phyloP scores from a whole-genome alignment of 2,797 vertebrate genomes.

The Pipistrellus nathusii region DNA sequence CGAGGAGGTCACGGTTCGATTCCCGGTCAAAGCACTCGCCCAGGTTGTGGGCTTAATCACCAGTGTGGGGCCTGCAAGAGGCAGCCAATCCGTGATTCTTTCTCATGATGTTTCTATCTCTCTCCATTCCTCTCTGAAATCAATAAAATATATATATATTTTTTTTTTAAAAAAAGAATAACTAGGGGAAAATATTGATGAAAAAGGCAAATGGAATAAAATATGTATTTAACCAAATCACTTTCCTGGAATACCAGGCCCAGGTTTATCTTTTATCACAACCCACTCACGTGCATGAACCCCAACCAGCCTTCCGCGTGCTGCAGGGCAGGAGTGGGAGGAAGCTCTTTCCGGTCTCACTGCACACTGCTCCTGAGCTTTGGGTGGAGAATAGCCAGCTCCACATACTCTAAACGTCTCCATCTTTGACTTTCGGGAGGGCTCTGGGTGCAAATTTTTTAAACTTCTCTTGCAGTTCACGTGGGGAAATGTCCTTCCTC shows the following conservation, averaged over 20 bases:
- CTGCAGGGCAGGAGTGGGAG: constrained; percentile 75
- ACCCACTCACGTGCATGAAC: constrained; percentile 78
- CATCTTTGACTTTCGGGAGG: constrained; percentile 79
- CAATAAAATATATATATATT: too few relatives aligned
- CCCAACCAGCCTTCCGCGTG: constrained; percentile 70
- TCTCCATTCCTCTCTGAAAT: too few relatives aligned
- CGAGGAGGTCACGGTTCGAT: too few relatives aligned
- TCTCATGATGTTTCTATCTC: too few relatives aligned
- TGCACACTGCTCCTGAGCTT: constrained; percentile 75
- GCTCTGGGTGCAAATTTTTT: constrained; percentile 76
- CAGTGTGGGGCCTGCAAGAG: too few relatives aligned
- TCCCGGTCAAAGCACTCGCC: too few relatives aligned
- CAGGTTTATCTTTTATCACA: constrained; percentile 83
- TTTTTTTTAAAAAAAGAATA: constrained; percentile 49
- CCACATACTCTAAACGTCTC: constrained; percentile 71
- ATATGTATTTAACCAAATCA: constrained; percentile 79
- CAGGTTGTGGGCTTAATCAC: too few relatives aligned
- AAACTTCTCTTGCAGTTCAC: constrained; percentile 61
- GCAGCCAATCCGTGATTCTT: too few relatives aligned
- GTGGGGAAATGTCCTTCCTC: neutral
- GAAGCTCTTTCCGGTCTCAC: constrained; percentile 73
- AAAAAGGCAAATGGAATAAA: constrained; percentile 81
- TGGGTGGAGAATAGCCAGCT: constrained; percentile 77
- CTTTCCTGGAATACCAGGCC: constrained; percentile 78
- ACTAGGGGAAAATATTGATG: constrained; percentile 65